phyloP scores from a whole-genome alignment of 2,797 vertebrate species.

The Cirrhinus mrigala region DNA sequence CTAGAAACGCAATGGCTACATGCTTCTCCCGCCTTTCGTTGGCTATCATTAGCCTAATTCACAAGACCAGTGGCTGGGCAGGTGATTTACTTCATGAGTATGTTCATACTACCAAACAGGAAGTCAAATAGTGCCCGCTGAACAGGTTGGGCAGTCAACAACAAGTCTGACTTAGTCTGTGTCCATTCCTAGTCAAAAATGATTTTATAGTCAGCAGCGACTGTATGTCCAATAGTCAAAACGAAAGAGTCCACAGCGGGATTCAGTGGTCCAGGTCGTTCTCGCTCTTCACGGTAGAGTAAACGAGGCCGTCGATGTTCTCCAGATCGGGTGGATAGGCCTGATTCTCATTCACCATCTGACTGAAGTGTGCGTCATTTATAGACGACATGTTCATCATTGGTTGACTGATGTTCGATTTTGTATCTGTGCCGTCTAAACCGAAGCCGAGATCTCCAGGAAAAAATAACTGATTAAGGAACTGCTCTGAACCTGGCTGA shows the following conservation, averaged over 20 bases:
- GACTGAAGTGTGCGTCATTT: conserved; percentile 76
- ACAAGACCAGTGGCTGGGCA: background rate
- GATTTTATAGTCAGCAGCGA: conserved; percentile 8
- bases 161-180: conserved; percentile 13
- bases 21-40: background rate
- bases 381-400: conserved; percentile 70
- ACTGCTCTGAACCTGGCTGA: conserved; percentile 18
- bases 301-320: conserved; percentile 58
- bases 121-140: background rate
- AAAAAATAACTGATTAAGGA: conserved; percentile 5
- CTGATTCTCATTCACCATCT: conserved; percentile 74
- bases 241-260: background rate
- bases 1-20: background rate
- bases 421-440: conserved; percentile 63
- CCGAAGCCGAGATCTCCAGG: conserved; percentile 49
- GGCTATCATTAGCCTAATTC: background rate
- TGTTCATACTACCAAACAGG: conserved; percentile 5
- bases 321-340: conserved; percentile 57
- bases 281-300: conserved; percentile 61
- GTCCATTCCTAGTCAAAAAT: conserved; percentile 4
- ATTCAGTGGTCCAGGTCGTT: conserved; percentile 67
- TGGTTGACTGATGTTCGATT: conserved; percentile 59
- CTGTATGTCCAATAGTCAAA: conserved; percentile 4
- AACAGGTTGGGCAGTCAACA: background rate
- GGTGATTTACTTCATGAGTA: conserved; percentile 28